Base-by-base conservation (phyloP, 2,888 invertebrate genomes). In the Platerodrilus igneus region DNA sequence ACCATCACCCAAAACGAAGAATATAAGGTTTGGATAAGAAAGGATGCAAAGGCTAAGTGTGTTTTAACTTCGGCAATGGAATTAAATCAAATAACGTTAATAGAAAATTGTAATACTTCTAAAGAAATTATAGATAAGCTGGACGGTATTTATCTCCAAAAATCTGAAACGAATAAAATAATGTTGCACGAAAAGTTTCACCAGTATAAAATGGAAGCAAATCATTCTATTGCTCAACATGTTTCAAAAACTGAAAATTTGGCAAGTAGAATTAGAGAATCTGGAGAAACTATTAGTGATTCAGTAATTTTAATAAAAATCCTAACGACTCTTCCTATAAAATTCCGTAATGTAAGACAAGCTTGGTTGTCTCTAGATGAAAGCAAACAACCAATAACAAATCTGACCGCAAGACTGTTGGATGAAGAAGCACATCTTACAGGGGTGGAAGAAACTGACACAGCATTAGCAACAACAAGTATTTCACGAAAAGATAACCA, bases 221-320 rank as follows among this genome's bases (percentile, higher is more conserved):
- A 29, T 4, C 56, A 59, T 15, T 41, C 42, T 2, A 46, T 60
- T 2, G 52, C 53, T 1, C 51, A 58, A 26, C 57, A 59, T 28
- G 45, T 59, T 4, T 26, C 56, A 2, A 57, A 56, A 36, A 43
- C 60, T 2, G 52, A 52, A 37, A 58, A 55, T 27, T 31, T 59
- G 39, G 59, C 57, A 6, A 32, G 37, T 35, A 25, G 47, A 29
- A 36, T 54, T n/a, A 32, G 33, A 29, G 49, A 54, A 20, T 9
- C 45, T 9, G 52, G 47, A 10, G 51, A 56, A 3, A 13, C 10
- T 19, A 36, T 54, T 5, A 52, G 47, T 36, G 46, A 52, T 25
- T 28, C 40, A n/a, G 48, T 52, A 3, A 31, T 50, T 23, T 47
- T 53, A 29, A 51, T 45, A 9, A 53, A 52, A 33, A 52, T 54